phyloP scores from a whole-genome alignment of 1,140 invertebrate species.

The Aphelinus certus region DNA sequence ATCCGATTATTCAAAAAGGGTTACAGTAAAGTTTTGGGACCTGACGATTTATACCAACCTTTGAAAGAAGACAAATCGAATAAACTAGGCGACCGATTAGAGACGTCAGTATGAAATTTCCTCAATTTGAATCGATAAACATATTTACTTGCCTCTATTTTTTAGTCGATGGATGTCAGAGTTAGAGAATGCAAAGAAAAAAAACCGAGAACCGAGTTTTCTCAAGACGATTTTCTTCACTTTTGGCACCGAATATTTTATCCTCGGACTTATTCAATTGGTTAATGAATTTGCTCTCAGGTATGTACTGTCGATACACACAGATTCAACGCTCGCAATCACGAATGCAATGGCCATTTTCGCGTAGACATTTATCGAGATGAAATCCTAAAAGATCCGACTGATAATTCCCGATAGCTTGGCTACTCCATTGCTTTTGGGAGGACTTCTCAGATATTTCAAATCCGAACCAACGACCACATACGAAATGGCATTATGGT shows the following conservation, averaged over 20 bases:
- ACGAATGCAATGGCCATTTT: too few relatives aligned
- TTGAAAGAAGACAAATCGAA: constrained; percentile 13
- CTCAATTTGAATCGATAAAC: constrained; percentile 38
- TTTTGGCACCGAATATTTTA: constrained; percentile 66
- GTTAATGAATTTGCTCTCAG: constrained; percentile 58
- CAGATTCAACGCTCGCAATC: not conserved
- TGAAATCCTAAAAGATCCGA: too few relatives aligned
- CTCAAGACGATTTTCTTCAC: constrained; percentile 69
- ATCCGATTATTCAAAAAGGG: not conserved
- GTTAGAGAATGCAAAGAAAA: constrained; percentile 51
- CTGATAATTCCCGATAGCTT: constrained; percentile 40
- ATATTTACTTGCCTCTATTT: constrained; percentile 38
- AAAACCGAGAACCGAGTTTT: constrained; percentile 56
- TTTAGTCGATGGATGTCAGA: constrained; percentile 62
- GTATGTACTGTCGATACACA: constrained; percentile 38
- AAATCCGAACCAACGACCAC: constrained; percentile 48
- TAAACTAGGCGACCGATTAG: constrained; percentile 54
- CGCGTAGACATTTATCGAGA: not conserved
- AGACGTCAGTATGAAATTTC: constrained; percentile 51
- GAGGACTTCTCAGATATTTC: constrained; percentile 65
- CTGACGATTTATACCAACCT: not conserved
- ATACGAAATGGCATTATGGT: constrained; percentile 63
- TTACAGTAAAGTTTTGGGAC: constrained; percentile 1
- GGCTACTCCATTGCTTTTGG: constrained; percentile 64
- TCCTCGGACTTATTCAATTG: constrained; percentile 63